These are phyloP conservation scores for Hetaerina titia DNA, from an alignment of 2,888 invertebrate genomes.

Conservation along the genomic window DNA sequence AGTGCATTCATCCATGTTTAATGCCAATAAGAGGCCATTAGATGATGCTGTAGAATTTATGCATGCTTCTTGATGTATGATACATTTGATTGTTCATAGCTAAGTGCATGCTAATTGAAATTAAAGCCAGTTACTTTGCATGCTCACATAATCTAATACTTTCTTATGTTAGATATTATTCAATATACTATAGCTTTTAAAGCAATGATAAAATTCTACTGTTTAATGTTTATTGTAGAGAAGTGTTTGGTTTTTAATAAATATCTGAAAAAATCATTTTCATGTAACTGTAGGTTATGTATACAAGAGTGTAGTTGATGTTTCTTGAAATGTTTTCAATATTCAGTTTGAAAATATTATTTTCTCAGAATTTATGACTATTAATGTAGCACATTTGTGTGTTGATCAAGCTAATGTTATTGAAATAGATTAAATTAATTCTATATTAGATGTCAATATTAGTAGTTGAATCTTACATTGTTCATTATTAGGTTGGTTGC, in stretches of 20 bases:
- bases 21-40: constrained; percentile 60
- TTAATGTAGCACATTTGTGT: constrained; percentile 56
- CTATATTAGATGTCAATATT: constrained; percentile 37
- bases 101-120: constrained; percentile 12
- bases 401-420: constrained; percentile 41
- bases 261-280: constrained; percentile 32
- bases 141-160: not conserved
- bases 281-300: constrained; percentile 40
- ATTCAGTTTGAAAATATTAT: constrained; percentile 51
- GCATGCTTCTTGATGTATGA: constrained; percentile 23
- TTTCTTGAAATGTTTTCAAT: constrained; percentile 49
- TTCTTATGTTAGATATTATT: not conserved
- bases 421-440: constrained; percentile 34
- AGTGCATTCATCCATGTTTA: constrained; percentile 52
- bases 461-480: constrained; percentile 51
- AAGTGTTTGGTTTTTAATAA: constrained; percentile 31
- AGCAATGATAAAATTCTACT: constrained; percentile 9
- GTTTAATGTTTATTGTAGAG: constrained; percentile 43
- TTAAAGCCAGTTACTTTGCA: not conserved
- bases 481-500: constrained; percentile 52
- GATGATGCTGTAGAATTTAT: constrained; percentile 1
- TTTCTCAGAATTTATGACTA: constrained; percentile 23
- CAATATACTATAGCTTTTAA: not conserved
- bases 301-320: constrained; percentile 37
- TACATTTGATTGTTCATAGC: not conserved